Conservation (phyloP, 2,113 vertebrate genomes). For the Passer domesticus region DNA sequence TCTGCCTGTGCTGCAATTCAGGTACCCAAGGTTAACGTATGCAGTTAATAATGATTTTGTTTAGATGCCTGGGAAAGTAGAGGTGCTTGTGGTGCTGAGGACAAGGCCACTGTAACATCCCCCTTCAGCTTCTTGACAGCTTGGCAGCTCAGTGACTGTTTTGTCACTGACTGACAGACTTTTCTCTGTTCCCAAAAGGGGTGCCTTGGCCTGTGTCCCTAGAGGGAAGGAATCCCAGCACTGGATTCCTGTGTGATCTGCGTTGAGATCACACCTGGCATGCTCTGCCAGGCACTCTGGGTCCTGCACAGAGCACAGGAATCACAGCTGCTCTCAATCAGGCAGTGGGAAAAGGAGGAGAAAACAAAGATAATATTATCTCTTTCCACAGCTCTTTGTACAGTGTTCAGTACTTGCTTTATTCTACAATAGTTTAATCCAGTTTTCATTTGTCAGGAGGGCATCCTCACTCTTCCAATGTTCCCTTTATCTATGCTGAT, state of each 20-base stretch:
- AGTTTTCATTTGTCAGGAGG: background rate
- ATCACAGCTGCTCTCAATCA: background rate
- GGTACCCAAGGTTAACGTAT: background rate
- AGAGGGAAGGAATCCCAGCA: background rate
- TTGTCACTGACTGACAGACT: background rate
- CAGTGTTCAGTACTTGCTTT: background rate
- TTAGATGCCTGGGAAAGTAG: background rate
- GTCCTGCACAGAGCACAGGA: background rate
- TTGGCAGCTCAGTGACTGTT: background rate
- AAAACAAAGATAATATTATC: background rate
- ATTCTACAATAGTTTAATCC: background rate
- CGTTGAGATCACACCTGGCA: accelerated
- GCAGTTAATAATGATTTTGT: background rate
- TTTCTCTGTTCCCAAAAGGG: background rate
- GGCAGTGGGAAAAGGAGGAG: background rate
- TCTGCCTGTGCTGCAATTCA: background rate
- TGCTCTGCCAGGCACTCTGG: background rate
- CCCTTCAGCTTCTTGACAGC: background rate
- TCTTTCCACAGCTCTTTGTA: background rate
- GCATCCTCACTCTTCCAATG: background rate
- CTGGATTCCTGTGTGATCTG: background rate
- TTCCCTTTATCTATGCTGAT: background rate
- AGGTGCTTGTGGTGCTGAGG: background rate
- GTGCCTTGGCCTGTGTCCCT: accelerated
- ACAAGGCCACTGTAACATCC: background rate